Percentiles rank a stretch among this genome's conserved stretches.
Evolutionary conservation across 1,140 invertebrate species (phyloP).

Genomic region (Melanaphis sacchari): DNA sequence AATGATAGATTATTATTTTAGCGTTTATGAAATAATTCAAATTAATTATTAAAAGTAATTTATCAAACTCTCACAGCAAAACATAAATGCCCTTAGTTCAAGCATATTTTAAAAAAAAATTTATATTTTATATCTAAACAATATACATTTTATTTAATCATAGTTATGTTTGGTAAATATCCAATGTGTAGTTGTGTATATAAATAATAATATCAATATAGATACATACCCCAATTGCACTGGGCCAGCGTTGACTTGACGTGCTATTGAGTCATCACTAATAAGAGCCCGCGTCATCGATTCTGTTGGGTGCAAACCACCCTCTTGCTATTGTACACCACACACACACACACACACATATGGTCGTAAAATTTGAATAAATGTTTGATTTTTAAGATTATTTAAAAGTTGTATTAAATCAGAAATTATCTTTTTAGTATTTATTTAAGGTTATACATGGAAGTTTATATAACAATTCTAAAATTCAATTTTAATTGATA

Average conservation of each 20-base stretch:
- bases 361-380: constrained; percentile 44
- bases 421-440: constrained; percentile 12
- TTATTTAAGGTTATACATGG: neutral
- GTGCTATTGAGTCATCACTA: constrained; percentile 84
- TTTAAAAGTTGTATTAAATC: neutral
- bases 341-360: constrained; percentile 71
- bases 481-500: neutral
- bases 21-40: constrained; percentile 46
- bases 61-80: constrained; percentile 52
- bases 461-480: neutral
- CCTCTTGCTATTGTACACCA: constrained; percentile 79
- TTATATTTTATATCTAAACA: neutral
- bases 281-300: constrained; percentile 90
- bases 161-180: constrained; percentile 14
- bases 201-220: constrained; percentile 56
- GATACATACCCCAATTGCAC: constrained; percentile 90
- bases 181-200: constrained; percentile 45
- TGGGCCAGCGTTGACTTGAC: constrained; percentile 78
- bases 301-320: constrained; percentile 86
- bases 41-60: constrained; percentile 13
- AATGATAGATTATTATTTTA: constrained; percentile 55
- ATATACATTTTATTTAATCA: constrained; percentile 10
- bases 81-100: constrained; percentile 50
- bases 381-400: neutral
- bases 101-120: constrained; percentile 1